Base-by-base conservation (phyloP, 2,113 vertebrate species). In the Mungos mungo region DNA sequence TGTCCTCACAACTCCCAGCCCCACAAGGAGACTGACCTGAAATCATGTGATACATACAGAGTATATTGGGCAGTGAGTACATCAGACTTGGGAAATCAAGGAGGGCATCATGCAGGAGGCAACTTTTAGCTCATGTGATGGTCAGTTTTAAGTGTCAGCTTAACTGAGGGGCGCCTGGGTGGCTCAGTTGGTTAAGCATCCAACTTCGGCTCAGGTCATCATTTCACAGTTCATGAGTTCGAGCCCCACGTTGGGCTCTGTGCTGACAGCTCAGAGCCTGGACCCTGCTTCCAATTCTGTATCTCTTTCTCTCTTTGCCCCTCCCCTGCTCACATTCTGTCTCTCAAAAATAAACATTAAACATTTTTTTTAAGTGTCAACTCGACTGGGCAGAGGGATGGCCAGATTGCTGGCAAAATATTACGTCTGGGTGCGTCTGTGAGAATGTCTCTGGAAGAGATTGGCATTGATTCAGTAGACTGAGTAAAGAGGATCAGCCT, bases 11-110 rank as follows among this genome's bases (percentile, higher is more conserved):
- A n/a, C 29, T 74, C 72, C 66, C 69, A 18, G 54, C 47, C 47
- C 25, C 33, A n/a, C 27, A 7, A 16, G 50, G 18, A 80, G n/a
- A 66, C 33, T 31, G 16, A 50, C 47, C 66, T 50, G 88, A 71
- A 88, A 66, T 35, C 16, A 14, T 19, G 23, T 65, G 84, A 54
- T 45, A 13, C 3, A 29, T 31, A 45, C 45, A 23, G 72, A 74
- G 45, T 60, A 23, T 7, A 8, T 9, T 0, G 9, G 31, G 15
- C 68, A 89, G 63, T 0, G 6, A 54, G 19, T 15, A 4, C 0
- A 1, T 23, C 21, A 21, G 7, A 33, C 57, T 82, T 60, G 74
- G 25, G 33, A 79, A 82, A 21, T 45, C 65, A 35, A 38, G 81
- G 90, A 74, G 76, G 27, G 31, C n/a, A 89, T 87, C 31, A 3